Base-by-base conservation (phyloP, 2,797 vertebrate genomes). In the Odontamblyopus lacepedii region DNA sequence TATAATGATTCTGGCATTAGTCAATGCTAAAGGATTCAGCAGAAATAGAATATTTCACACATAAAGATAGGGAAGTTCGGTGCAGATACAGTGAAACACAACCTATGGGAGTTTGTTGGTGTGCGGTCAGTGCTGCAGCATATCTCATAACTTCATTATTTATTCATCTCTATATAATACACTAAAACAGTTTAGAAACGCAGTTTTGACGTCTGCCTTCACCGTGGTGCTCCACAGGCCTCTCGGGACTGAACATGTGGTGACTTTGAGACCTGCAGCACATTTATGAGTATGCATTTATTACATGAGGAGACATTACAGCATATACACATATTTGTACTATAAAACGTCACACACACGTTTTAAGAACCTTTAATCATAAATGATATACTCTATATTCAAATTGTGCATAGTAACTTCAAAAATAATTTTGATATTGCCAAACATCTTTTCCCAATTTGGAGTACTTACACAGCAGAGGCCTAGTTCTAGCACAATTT, bases 121-220 rank as follows among this genome's bases (percentile, higher is more conserved):
- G 41, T 80, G 65, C 30, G 67, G 64, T 35, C 63, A 51, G 71
- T 19, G 38, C 73, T 62, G 63, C 76, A 69, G 63, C 16, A 59
- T 66, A 68, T 29, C 75, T 81, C 51, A 30, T 29, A 27, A 41
- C 63, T 74, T 84, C 79, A 85, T 85, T 1, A 78, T 73, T 77
- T 83, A 83, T 87, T 85, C 6, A 84, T 76, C 73, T 61, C 63
- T 18, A 62, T 70, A 78, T 79, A 80, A 82, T 76, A 72, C 44
- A 6, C 55, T 57, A 41, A 77, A 70, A 69, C 11, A 12, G 26
- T 51, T 74, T 83, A 55, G 67, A 70, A 30, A 50, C 72, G 50
- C 5, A 78, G 63, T 73, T 83, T 75, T 67, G 18, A 76, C 63
- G 73, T 72, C 12, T n/a, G 51, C n/a, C 68, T 71, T 73, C 26